Conservation (phyloP, 2,888 invertebrate genomes). For the Atethmia centrago region DNA sequence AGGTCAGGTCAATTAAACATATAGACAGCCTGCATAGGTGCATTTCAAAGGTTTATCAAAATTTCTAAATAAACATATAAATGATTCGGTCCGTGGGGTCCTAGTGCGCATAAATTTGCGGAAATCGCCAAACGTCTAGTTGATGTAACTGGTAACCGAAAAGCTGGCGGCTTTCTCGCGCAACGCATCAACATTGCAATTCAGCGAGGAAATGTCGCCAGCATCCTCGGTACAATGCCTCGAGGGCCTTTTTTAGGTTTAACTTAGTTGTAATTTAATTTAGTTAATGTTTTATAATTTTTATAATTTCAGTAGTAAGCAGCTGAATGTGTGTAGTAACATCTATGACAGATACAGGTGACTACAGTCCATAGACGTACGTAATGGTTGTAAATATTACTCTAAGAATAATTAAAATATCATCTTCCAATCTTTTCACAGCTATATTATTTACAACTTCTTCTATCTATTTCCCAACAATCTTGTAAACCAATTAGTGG, state of each 20-base stretch:
- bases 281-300: too few species aligned
- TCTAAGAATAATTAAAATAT: not conserved
- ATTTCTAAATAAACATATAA: not conserved
- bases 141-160: too few species aligned
- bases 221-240: too few species aligned
- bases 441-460: not conserved
- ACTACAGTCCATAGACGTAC: not conserved
- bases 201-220: too few species aligned
- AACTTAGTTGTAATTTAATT: too few species aligned
- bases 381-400: not conserved
- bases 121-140: too few species aligned
- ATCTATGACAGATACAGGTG: not conserved
- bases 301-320: not conserved
- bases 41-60: not conserved
- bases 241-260: too few species aligned
- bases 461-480: not conserved
- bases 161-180: too few species aligned
- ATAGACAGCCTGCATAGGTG: not conserved
- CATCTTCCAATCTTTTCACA: not conserved
- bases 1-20: too few species aligned
- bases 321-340: not conserved
- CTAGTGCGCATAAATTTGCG: too few species aligned
- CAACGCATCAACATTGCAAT: too few species aligned
- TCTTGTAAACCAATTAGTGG: not conserved
- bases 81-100: too few species aligned